A percentile compares a stretch with the other conserved stretches of the same genome.
Evolutionary conservation across 1,140 invertebrate species (phyloP).

Genomic region (Ceratoteleas bidentatus): DNA sequence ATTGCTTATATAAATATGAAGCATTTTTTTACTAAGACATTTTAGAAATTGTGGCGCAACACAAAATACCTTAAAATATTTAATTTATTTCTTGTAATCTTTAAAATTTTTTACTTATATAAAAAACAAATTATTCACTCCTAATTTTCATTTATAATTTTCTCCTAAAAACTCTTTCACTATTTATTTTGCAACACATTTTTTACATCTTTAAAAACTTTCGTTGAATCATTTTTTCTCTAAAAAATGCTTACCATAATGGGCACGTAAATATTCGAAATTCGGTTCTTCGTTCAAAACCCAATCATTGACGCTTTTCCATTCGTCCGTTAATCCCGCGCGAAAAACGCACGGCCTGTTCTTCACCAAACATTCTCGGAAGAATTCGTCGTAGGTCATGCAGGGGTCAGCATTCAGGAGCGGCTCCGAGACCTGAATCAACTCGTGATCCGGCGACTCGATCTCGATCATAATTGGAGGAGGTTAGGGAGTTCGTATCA

Average conservation of each 20-base stretch:
- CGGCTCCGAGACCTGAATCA: conserved; percentile 31
- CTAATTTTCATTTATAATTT: no score
- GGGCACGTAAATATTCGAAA: conserved; percentile 83
- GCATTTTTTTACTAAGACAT: no score
- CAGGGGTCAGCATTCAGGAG: conserved; percentile 44
- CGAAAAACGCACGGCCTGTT: conserved; percentile 87
- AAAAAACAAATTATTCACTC: no score
- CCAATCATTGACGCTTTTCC: conserved; percentile 85
- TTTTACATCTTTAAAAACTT: not conserved
- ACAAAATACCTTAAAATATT: no score
- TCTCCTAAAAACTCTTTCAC: no score
- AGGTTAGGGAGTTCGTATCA: no score
- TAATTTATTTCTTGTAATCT: no score
- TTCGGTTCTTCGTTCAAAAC: conserved; percentile 82
- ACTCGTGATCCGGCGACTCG: conserved; percentile 31
- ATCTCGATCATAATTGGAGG: conserved; percentile 66
- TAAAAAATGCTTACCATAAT: conserved; percentile 80
- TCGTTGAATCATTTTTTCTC: not conserved
- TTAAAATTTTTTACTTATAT: no score
- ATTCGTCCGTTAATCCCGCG: conserved; percentile 82
- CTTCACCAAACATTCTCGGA: conserved; percentile 82
- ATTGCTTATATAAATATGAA: no score
- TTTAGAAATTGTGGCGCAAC: no score
- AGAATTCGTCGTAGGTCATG: conserved; percentile 81
- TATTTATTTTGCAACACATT: no score